Base-by-base conservation (phyloP, 2,888 invertebrate species). In the Thera britannica region DNA sequence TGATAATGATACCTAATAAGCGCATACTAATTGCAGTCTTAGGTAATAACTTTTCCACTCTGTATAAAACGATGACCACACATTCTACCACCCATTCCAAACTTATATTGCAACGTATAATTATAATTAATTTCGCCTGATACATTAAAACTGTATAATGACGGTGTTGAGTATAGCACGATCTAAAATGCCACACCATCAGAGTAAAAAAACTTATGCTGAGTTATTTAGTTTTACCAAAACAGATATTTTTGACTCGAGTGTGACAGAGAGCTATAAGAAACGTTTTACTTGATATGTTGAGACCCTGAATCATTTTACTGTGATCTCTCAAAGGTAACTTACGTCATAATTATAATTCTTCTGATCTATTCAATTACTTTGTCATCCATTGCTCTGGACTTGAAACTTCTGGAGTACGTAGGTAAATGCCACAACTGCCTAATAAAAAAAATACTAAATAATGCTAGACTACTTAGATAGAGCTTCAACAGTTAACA, bases 51-150 rank as follows among this genome's bases (percentile, higher is more conserved):
- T 62, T 65, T 69, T 70, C 57, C 55, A 66, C 59, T 70, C 52
- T 56, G 60, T 63, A 57, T 63, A 62, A 63, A 68, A 68, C 11
- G 57, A 63, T 66, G 70, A 66, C 60, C 70, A 64, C 69, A 66
- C 8, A 41, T 35, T 57, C 62, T 38, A 65, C 71, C 67, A 60
- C 56, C 63, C 64, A 68, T 72, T 64, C 68, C 56, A 71, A 68
- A 70, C 52, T 66, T 52, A 55, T 61, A 69, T 55, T 66, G 65
- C 70, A 82, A 79, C 82, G 76, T 83, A 81, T 84, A 86, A 88
- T 90, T 88, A 89, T 83, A 89, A 88, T 86, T 86, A 86, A 86
- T 86, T 86, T 86, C 77, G 80, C 80, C 69, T 71, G 77, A 83
- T 84, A 82, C 79, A 82, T 84, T 86, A 84, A 70, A 70, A 79